phyloP scores from a whole-genome alignment of 2,888 invertebrate genomes.

The Fragum fragum region DNA sequence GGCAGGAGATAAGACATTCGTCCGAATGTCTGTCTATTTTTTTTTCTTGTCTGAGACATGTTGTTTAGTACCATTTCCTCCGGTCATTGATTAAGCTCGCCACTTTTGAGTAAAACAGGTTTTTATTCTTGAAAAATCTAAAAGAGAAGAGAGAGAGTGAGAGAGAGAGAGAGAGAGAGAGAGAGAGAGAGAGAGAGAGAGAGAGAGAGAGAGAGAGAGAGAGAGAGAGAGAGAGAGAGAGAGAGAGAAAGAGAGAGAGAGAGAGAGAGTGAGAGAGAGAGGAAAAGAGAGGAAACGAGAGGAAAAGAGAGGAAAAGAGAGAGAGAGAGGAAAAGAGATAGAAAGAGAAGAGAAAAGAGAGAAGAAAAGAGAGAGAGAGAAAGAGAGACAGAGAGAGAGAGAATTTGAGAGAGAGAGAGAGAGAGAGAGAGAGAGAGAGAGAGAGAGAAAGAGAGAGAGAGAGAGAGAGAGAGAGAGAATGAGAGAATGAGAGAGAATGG shows the following conservation, averaged over 20 bases:
- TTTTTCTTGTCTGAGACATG: no score
- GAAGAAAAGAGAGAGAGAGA: no score
- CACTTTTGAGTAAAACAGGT: no score
- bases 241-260: slow-evolving; percentile 30
- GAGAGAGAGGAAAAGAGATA: slow-evolving; percentile 1
- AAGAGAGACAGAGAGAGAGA: not conserved
- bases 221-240: slow-evolving; percentile 15
- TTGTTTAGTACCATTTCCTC: no score
- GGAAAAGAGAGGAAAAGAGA: slow-evolving; percentile 11
- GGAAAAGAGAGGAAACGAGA: slow-evolving; percentile 11
- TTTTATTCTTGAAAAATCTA: no score
- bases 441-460: not conserved
- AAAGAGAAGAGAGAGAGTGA: no score
- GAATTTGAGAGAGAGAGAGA: not conserved
- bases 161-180: slow-evolving; percentile 21
- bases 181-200: slow-evolving; percentile 40
- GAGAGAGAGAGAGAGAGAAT: not conserved
- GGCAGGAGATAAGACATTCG: no score
- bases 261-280: slow-evolving; percentile 23
- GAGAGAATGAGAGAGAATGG: not conserved
- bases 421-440: not conserved
- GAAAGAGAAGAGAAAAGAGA: not conserved
- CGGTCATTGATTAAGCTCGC: no score
- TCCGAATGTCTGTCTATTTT: no score
- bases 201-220: not conserved